Percentiles rank a stretch among this genome's conserved stretches.
Evolutionary conservation across 1,140 invertebrate species (phyloP).

Genomic region (Ostrea edulis): DNA sequence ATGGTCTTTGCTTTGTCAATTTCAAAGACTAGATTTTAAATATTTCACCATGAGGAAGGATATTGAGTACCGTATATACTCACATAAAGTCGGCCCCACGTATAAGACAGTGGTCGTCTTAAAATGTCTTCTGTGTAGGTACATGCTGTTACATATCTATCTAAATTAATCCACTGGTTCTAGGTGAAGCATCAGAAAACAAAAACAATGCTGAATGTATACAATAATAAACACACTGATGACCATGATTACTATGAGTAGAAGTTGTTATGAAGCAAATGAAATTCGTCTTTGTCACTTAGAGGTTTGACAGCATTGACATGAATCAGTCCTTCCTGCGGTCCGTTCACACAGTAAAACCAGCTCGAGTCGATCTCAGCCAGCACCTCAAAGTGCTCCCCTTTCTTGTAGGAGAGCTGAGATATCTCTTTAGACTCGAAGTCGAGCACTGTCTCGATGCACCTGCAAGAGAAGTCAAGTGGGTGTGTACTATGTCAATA

Average conservation of each 20-base stretch:
- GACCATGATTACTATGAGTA: slow-evolving; percentile 48
- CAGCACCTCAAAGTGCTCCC: slow-evolving; percentile 67
- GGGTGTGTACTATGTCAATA: too few relatives aligned
- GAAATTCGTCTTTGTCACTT: slow-evolving; percentile 58
- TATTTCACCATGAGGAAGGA: too few relatives aligned
- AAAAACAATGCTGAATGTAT: background rate
- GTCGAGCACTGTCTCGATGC: slow-evolving; percentile 53
- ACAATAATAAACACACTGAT: background rate
- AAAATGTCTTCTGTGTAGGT: too few relatives aligned
- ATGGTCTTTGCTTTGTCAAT: too few relatives aligned
- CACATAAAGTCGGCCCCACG: too few relatives aligned
- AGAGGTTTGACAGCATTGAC: slow-evolving; percentile 56
- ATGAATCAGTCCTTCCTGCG: slow-evolving; percentile 61
- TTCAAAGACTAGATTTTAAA: too few relatives aligned
- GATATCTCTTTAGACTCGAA: slow-evolving; percentile 51
- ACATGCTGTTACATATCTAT: too few relatives aligned
- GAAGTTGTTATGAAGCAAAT: slow-evolving; percentile 61
- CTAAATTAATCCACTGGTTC: too few relatives aligned
- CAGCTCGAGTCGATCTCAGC: slow-evolving; percentile 65
- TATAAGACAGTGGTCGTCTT: too few relatives aligned
- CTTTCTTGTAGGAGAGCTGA: slow-evolving; percentile 57
- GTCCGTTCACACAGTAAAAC: slow-evolving; percentile 65
- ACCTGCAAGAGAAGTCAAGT: slow-evolving; percentile 47
- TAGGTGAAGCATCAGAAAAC: too few relatives aligned
- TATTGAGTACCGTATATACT: too few relatives aligned